Evolutionary conservation across 1,140 invertebrate genomes (phyloP).

Genomic region (Listronotus bonariensis): DNA sequence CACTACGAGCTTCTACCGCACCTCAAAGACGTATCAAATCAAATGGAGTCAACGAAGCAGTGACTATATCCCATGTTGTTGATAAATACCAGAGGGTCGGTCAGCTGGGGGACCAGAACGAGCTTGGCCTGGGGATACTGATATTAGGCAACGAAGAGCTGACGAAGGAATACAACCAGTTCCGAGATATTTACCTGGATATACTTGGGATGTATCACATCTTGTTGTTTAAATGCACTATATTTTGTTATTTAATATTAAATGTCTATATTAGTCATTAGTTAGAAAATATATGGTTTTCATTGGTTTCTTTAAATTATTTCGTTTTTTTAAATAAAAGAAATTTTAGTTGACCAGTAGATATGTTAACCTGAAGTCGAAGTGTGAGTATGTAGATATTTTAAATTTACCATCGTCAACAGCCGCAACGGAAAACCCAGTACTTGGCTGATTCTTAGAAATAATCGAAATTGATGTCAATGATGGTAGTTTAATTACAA

Average conservation of each 20-base stretch:
- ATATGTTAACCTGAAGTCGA: too few species aligned
- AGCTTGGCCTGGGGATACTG: constrained; percentile 66
- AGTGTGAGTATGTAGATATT: too few species aligned
- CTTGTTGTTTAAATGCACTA: constrained; percentile 63
- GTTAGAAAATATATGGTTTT: too few species aligned
- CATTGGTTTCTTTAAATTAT: too few species aligned
- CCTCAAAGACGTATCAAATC: constrained; percentile 76
- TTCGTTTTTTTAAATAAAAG: too few species aligned
- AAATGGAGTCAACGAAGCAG: constrained; percentile 78
- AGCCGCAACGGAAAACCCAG: too few species aligned
- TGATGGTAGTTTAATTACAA: too few species aligned
- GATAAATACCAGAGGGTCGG: constrained; percentile 62
- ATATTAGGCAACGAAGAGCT: constrained; percentile 58
- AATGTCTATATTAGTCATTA: too few species aligned
- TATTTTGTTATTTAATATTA: neutral
- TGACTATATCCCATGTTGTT: constrained; percentile 76
- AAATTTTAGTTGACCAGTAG: too few species aligned
- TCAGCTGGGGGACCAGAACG: constrained; percentile 59
- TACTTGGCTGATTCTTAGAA: too few species aligned
- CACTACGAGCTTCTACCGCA: constrained; percentile 72
- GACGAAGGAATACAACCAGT: constrained; percentile 59
- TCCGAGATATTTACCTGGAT: constrained; percentile 66
- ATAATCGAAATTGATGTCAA: too few species aligned
- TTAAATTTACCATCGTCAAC: too few species aligned
- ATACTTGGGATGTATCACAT: constrained; percentile 70